Base-by-base conservation (phyloP, 2,888 invertebrate genomes). In the Morpho achilles region DNA sequence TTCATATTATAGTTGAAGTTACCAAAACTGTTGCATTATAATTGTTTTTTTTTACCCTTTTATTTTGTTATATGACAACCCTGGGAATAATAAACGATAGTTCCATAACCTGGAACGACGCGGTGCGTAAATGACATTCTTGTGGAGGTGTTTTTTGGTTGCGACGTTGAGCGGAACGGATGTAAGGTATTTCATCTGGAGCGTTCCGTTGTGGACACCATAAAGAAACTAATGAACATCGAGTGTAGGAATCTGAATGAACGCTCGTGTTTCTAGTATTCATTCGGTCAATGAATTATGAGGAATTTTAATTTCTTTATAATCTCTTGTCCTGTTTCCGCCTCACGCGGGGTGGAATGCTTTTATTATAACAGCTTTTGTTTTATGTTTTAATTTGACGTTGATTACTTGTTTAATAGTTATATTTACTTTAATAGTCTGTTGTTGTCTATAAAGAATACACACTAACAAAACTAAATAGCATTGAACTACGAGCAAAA, bases 51-150 rank as follows among this genome's bases (percentile, higher is more conserved):
- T 16, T 16, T 16, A 16, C 16, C 16, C 16, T 16, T 16, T 16
- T 32, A 32, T 32, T 53, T 50, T 58, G 32, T 55, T 58, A 44
- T 44, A 63, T 43, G 62, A 10, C 71, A 76, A 43, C 74, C 75
- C 71, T 76, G 67, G 51, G 49, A 44, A 60, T 66, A 67, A 66
- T 69, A 67, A 70, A 68, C 67, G 72, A 69, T 71, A 65, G 70
- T 67, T 63, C 68, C 67, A 68, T 67, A 7, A 62, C 62, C 59
- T 58, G 58, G 61, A 62, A 60, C 61, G 62, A 64, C 52, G 62
- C 63, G 62, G 75, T 73, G 78, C 75, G 82, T 82, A 83, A 84
- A 84, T 84, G 80, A 76, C 86, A 87, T 87, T 87, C 87, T 79
- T 69, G 69, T 71, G 67, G 59, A 69, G 72, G 67, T 71, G 83